Percentiles rank a stretch among this genome's conserved stretches.
Evolutionary conservation across 2,797 vertebrate genomes (phyloP).

Genomic region (Falco peregrinus): DNA sequence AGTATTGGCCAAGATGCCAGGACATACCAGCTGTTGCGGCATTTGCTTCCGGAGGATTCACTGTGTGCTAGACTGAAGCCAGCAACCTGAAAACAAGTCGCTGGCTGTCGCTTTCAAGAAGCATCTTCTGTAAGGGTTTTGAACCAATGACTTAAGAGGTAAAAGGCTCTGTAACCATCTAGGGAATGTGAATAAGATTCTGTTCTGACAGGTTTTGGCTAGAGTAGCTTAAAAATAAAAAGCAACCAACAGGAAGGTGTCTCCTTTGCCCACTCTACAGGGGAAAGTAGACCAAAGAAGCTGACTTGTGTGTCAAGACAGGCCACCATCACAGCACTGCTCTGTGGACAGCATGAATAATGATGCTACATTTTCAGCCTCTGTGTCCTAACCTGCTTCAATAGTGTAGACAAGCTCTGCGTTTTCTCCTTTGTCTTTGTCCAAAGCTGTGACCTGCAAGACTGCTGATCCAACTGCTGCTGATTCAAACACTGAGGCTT

Average conservation of each 20-base stretch:
- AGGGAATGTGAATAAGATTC: not conserved
- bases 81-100: not conserved
- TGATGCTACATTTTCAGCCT: not conserved
- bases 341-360: not conserved
- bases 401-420: conserved; percentile 91
- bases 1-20: not conserved
- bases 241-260: not conserved
- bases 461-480: conserved; percentile 94
- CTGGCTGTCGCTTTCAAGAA: not conserved
- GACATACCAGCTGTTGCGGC: not conserved
- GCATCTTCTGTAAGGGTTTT: not conserved
- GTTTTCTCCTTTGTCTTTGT: conserved; percentile 96
- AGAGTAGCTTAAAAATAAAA: not conserved
- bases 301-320: not conserved
- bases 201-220: not conserved
- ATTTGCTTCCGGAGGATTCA: not conserved
- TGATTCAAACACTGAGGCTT: conserved; percentile 93
- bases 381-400: conserved; percentile 87
- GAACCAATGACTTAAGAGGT: not conserved
- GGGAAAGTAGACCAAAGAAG: not conserved
- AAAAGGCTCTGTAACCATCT: not conserved
- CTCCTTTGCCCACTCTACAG: not conserved
- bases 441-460: conserved; percentile 92
- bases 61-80: not conserved
- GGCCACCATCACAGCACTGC: not conserved